Evolutionary conservation across 2,888 invertebrate genomes (phyloP).

Genomic region (Leucozona laternaria): DNA sequence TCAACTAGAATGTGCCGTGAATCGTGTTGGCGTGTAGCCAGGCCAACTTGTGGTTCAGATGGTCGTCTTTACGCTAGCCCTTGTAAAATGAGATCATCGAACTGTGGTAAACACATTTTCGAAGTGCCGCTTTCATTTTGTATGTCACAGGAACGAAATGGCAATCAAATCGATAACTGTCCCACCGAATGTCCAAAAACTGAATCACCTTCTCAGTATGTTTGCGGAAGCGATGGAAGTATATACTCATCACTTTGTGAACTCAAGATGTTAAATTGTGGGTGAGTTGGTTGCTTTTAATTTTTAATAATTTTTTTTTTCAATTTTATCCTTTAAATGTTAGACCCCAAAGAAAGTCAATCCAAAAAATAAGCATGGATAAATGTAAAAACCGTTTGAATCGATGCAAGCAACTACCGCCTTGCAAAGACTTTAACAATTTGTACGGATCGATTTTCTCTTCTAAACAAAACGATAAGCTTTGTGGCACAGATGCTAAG

Average conservation of each 20-base stretch:
- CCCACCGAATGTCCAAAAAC: constrained; percentile 88
- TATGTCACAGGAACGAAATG: constrained; percentile 89
- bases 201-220: constrained; percentile 83
- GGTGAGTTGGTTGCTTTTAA: constrained; percentile 85
- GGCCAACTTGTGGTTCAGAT: constrained; percentile 95
- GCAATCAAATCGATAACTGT: constrained; percentile 86
- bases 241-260: constrained; percentile 95
- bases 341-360: constrained; percentile 82
- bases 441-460: constrained; percentile 84
- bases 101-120: constrained; percentile 96
- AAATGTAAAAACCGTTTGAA: constrained; percentile 90
- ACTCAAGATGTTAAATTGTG: constrained; percentile 94
- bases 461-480: constrained; percentile 88
- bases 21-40: constrained; percentile 94
- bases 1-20: constrained; percentile 95
- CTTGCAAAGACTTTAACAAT: constrained; percentile 85
- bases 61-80: constrained; percentile 95
- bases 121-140: constrained; percentile 96
- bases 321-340: background rate
- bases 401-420: constrained; percentile 90
- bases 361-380: constrained; percentile 86
- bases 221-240: constrained; percentile 95
- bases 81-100: constrained; percentile 95
- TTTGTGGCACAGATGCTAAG: constrained; percentile 95
- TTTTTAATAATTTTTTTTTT: background rate